These are phyloP conservation scores for Macrocentrus cingulum DNA, from an alignment of 1,140 invertebrate species.

Conservation along the genomic window DNA sequence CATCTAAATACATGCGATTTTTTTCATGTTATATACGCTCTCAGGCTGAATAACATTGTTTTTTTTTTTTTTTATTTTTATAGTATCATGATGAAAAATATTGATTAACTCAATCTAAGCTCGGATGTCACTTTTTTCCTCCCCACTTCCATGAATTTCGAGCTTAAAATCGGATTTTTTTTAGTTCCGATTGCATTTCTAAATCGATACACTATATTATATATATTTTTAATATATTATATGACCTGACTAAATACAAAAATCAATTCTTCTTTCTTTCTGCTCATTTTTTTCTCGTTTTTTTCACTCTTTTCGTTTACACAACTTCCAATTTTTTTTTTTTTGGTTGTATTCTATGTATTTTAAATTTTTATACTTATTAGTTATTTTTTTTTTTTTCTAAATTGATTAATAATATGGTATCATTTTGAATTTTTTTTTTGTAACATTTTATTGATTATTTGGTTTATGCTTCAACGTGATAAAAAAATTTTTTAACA, in stretches of 20 bases:
- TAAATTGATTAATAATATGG: neutral
- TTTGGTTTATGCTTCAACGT: constrained; percentile 21
- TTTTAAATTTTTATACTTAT: no score
- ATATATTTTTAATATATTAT: no score
- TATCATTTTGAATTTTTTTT: constrained; percentile 19
- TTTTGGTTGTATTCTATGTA: neutral
- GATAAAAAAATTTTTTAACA: constrained; percentile 34
- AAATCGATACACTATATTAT: no score
- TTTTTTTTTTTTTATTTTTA: constrained; percentile 33
- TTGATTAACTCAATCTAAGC: neutral
- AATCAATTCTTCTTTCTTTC: constrained; percentile 32
- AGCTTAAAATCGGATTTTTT: no score
- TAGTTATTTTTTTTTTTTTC: no score
- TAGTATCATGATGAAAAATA: constrained; percentile 1
- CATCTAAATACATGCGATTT: constrained; percentile 18
- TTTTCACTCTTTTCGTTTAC: constrained; percentile 6
- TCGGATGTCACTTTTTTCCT: neutral
- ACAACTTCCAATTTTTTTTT: constrained; percentile 6
- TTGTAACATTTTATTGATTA: constrained; percentile 14
- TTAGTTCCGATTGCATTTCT: no score
- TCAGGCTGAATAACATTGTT: constrained; percentile 38
- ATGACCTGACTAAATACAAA: constrained; percentile 33
- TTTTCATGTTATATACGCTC: constrained; percentile 23
- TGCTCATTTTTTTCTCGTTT: constrained; percentile 13
- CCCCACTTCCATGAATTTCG: no score